These are phyloP conservation scores for Hoplostethus atlanticus DNA, from an alignment of 2,797 vertebrate species.

Conservation along the genomic window DNA sequence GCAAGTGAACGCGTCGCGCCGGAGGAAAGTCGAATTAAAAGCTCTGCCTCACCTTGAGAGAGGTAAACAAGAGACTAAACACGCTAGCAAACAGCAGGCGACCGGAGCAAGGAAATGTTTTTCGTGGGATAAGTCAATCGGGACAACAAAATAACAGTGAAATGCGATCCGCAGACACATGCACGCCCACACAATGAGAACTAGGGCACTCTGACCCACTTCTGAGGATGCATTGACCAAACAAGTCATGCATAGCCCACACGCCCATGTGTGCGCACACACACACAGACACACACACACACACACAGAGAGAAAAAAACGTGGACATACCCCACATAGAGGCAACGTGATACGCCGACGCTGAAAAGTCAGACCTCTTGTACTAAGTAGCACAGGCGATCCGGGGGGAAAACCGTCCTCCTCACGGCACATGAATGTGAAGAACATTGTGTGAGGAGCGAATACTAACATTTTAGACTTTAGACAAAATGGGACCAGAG, in stretches of 20 bases:
- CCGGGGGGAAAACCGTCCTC: slow-evolving; percentile 3
- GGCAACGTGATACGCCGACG: slow-evolving; percentile 54
- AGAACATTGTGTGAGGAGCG: slow-evolving; percentile 27
- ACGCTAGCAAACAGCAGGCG: slow-evolving; percentile 67
- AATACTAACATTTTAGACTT: slow-evolving; percentile 24
- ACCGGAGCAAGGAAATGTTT: slow-evolving; percentile 56
- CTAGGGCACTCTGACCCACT: slow-evolving; percentile 86
- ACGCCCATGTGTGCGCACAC: slow-evolving; percentile 42
- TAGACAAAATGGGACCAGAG: slow-evolving; percentile 43
- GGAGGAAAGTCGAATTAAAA: slow-evolving; percentile 72
- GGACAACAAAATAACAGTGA: slow-evolving; percentile 72
- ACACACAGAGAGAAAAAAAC: slow-evolving; percentile 15
- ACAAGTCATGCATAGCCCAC: slow-evolving; percentile 72
- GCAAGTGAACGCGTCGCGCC: slow-evolving; percentile 43
- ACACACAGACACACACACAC: no score
- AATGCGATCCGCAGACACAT: slow-evolving; percentile 66
- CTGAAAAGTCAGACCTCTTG: slow-evolving; percentile 49
- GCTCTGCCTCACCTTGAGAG: slow-evolving; percentile 75
- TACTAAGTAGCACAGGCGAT: slow-evolving; percentile 47
- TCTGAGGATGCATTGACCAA: slow-evolving; percentile 82
- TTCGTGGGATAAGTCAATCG: slow-evolving; percentile 76
- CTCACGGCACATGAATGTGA: neutral
- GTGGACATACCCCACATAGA: slow-evolving; percentile 45
- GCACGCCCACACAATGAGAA: slow-evolving; percentile 74
- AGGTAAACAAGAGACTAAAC: slow-evolving; percentile 74